These are phyloP conservation scores for Endomychus coccineus DNA, from an alignment of 2,888 invertebrate species.

Conservation along the genomic window DNA sequence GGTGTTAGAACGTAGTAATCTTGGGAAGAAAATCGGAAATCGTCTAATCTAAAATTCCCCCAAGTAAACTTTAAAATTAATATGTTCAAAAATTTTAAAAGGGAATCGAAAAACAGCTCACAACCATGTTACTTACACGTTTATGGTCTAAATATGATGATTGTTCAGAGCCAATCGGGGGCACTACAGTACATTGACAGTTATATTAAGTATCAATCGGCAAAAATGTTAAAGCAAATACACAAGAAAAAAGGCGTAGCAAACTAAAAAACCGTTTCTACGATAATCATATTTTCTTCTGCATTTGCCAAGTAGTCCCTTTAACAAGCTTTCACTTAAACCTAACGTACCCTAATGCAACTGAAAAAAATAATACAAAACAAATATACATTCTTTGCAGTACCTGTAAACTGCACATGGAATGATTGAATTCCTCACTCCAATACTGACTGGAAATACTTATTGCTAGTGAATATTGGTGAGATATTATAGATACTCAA, in stretches of 20 bases:
- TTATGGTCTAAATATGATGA: constrained; percentile 36
- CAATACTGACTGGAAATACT: constrained; percentile 49
- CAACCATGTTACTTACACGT: constrained; percentile 37
- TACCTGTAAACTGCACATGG: constrained; percentile 32
- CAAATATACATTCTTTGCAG: constrained; percentile 27
- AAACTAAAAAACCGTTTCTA: constrained; percentile 7
- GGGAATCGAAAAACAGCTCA: constrained; percentile 34
- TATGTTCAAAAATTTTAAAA: constrained; percentile 21
- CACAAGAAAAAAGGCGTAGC: constrained; percentile 3
- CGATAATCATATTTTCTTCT: neutral
- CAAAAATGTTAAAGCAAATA: constrained; percentile 1
- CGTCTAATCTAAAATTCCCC: too few relatives aligned
- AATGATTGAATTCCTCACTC: constrained; percentile 43
- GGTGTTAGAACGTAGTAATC: too few relatives aligned
- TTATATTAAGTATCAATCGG: too few relatives aligned
- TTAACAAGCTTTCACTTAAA: constrained; percentile 12
- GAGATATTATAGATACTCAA: constrained; percentile 32
- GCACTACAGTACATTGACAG: constrained; percentile 10
- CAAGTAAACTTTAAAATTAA: too few relatives aligned
- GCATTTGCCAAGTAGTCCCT: constrained; percentile 8
- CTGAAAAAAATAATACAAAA: constrained; percentile 35
- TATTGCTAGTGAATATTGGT: constrained; percentile 48
- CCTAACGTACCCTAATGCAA: too few relatives aligned
- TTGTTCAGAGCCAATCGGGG: constrained; percentile 34
- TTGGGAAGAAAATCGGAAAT: too few relatives aligned